phyloP scores from a whole-genome alignment of 1,140 invertebrate species.

The Temnothorax nylanderi region DNA sequence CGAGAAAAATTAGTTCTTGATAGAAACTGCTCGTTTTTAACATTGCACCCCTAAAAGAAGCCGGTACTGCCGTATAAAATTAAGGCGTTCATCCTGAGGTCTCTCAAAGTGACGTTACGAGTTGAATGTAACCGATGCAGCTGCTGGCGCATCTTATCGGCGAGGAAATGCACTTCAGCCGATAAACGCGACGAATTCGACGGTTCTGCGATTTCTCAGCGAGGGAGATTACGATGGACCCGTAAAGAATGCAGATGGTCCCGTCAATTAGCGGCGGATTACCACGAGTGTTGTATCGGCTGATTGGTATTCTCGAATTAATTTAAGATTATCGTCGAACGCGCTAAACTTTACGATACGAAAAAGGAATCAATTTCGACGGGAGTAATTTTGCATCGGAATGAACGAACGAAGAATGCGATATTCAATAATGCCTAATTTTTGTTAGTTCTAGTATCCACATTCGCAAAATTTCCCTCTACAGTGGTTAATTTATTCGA shows the following conservation, averaged over 20 bases:
- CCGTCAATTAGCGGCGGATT: constrained; percentile 49
- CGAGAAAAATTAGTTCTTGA: neutral
- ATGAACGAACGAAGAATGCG: neutral
- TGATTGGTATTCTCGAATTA: constrained; percentile 42
- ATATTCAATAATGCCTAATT: neutral
- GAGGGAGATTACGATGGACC: neutral
- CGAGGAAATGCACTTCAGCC: neutral
- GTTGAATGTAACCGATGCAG: constrained; percentile 41
- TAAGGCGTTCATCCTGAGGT: constrained; percentile 11
- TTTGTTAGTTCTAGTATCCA: neutral
- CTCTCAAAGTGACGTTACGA: constrained; percentile 4
- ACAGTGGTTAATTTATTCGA: neutral
- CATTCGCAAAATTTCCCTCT: neutral
- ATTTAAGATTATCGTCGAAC: constrained; percentile 27
- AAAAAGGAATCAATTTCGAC: neutral
- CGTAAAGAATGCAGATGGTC: constrained; percentile 19
- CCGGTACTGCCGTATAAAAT: constrained; percentile 12
- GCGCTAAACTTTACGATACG: neutral
- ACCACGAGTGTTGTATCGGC: neutral
- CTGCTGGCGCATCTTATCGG: constrained; percentile 49
- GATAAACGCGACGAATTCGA: constrained; percentile 51
- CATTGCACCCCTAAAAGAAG: neutral
- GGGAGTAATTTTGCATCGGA: neutral
- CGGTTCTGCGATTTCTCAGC: constrained; percentile 46
- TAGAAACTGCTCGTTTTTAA: neutral